Evolutionary conservation across 2,888 invertebrate species (phyloP).

Genomic region (Cacoxenus indagator): DNA sequence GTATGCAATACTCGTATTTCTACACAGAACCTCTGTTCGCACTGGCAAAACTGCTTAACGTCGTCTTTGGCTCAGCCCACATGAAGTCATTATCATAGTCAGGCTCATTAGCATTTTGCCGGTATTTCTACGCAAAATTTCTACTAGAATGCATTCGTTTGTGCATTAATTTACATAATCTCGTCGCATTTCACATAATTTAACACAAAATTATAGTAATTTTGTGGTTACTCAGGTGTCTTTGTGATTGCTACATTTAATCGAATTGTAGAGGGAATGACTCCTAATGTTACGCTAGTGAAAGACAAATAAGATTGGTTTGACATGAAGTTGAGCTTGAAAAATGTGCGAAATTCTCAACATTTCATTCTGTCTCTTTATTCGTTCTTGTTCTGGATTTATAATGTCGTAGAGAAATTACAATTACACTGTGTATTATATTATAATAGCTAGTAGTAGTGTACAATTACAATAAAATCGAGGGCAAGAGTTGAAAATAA

Average conservation of each 20-base stretch:
- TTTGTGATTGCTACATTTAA: slow-evolving; percentile 3
- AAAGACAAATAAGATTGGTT: not conserved
- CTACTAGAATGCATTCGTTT: slow-evolving; percentile 6
- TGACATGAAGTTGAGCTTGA: not conserved
- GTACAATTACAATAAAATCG: too few relatives aligned
- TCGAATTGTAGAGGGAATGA: not conserved
- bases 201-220: slow-evolving; percentile 31
- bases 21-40: too few relatives aligned
- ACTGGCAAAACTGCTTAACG: too few relatives aligned
- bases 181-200: slow-evolving; percentile 34
- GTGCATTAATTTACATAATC: slow-evolving; percentile 24
- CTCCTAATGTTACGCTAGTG: not conserved
- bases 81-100: too few relatives aligned
- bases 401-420: too few relatives aligned
- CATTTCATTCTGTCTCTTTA: too few relatives aligned
- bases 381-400: too few relatives aligned
- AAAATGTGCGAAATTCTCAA: too few relatives aligned
- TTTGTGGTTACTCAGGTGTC: slow-evolving; percentile 27
- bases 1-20: not conserved
- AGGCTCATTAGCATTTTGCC: slow-evolving; percentile 5
- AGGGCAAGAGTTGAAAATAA: too few relatives aligned
- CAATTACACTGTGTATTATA: too few relatives aligned
- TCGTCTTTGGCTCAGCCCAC: too few relatives aligned
- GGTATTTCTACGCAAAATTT: not conserved
- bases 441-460: too few relatives aligned